Base-by-base conservation (phyloP, 1,140 invertebrate genomes). In the Aradophagus sp. region DNA sequence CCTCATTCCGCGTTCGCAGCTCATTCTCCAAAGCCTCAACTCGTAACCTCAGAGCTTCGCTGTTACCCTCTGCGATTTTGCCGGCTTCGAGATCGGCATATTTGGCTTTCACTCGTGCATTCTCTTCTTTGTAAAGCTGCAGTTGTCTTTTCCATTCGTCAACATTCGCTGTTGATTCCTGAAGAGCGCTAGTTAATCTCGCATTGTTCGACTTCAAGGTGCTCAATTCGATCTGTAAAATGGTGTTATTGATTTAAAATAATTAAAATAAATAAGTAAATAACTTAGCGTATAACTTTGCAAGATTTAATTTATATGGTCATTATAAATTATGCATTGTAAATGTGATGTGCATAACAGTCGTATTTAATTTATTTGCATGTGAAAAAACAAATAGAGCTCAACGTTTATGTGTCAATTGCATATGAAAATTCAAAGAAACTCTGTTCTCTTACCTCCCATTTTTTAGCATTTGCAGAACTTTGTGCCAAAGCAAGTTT, bases 111-210 rank as follows among this genome's bases (percentile, higher is more conserved):
- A 98, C 90, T 58, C 94, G 89, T 44, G 92, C 90, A 86, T 97
- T 97, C 84, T 98, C 97, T 78, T 99, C 97, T 86, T 98, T 97
- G 78, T 98, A 97, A 26, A 93, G 92, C 71, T 97, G 96, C 50
- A 99, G 87, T 80, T 99, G 97, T 72, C 95, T 90, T 87, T 99
- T 98, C 97, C 97, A 99, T 83, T 98, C 96, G 77, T 99, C 97
- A 5, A 99, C 97, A 86, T 99, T 99, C 29, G 96, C 94, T 16
- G 96, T 98, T 68, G 95, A 97, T 86, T 99, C 97, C 86, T 99
- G 97, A 39, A 99, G 88, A 6, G 97, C 97, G 77, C 94, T 95
- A 5, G 97, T 98, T 75, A 99, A 87, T 76, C 96, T 90, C 10
- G 94, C 90, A 86, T 99, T 99, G 84, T 98, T 98, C 76, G 94